These are phyloP conservation scores for Actinia tenebrosa DNA, from an alignment of 64 coral and sea anemone genomes.

Conservation along the genomic window DNA sequence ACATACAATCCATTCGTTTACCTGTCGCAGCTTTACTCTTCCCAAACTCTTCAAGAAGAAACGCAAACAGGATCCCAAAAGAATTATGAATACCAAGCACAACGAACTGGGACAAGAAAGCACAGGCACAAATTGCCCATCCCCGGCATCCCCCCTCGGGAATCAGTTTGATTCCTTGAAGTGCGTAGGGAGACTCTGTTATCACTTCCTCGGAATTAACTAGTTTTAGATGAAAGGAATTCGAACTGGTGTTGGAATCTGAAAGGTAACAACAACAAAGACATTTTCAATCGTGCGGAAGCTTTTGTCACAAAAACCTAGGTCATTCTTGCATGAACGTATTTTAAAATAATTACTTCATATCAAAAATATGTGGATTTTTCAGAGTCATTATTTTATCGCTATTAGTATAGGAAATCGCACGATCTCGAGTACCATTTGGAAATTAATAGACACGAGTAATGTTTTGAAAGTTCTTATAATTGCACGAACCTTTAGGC, in stretches of 20 bases:
- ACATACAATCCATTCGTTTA: neutral
- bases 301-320: no score
- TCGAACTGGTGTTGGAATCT: neutral
- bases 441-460: no score
- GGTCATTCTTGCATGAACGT: no score
- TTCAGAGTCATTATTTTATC: no score
- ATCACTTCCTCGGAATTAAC: neutral
- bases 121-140: constrained; percentile 38
- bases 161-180: constrained; percentile 30
- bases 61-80: constrained; percentile 43
- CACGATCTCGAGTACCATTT: no score
- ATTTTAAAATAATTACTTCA: no score
- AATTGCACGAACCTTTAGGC: no score
- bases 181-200: neutral
- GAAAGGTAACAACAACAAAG: neutral
- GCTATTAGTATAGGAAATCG: no score
- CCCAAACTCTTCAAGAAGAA: constrained; percentile 36
- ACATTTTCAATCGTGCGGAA: neutral
- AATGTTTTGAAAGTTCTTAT: no score
- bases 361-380: no score
- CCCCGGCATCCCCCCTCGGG: constrained; percentile 49
- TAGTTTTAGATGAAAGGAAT: neutral
- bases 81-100: constrained; percentile 54
- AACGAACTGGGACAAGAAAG: constrained; percentile 32
- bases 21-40: constrained; percentile 51